Conservation (phyloP, 2,113 vertebrate genomes). For the Xiphophorus couchianus region DNA sequence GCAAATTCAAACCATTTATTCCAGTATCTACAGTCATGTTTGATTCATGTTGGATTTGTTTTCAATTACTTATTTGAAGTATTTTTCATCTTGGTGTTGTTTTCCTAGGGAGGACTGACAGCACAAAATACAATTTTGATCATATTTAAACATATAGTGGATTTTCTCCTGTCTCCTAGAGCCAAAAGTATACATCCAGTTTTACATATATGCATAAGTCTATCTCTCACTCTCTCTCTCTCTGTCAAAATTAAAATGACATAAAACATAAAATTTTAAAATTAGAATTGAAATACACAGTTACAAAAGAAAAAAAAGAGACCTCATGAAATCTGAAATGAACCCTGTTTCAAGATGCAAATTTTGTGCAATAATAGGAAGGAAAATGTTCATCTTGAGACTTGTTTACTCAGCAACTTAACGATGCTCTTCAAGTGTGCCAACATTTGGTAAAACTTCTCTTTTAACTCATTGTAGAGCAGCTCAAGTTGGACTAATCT, state of each 20-base stretch:
- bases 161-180: too few species aligned
- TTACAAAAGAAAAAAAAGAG: not conserved
- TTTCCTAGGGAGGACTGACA: too few species aligned
- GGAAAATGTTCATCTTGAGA: constrained; percentile 12
- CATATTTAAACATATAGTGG: too few species aligned
- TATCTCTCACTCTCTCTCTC: too few species aligned
- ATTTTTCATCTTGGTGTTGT: too few species aligned
- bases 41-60: too few species aligned
- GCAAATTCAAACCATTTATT: not conserved
- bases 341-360: constrained; percentile 21
- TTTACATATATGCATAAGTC: too few species aligned
- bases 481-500: constrained; percentile 20
- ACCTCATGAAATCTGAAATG: constrained; percentile 38
- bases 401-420: constrained; percentile 5
- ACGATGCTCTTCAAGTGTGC: not conserved
- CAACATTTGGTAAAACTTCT: not conserved
- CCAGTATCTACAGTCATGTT: not conserved
- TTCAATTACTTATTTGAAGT: not conserved
- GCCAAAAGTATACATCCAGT: too few species aligned
- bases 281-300: constrained; percentile 24
- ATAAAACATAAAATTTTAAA: constrained; percentile 8
- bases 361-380: constrained; percentile 8
- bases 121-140: too few species aligned
- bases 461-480: constrained; percentile 29
- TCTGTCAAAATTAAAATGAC: too few species aligned